Evolutionary conservation across 2,113 vertebrate genomes (phyloP).

Genomic region (Crotophaga sulcirostris): DNA sequence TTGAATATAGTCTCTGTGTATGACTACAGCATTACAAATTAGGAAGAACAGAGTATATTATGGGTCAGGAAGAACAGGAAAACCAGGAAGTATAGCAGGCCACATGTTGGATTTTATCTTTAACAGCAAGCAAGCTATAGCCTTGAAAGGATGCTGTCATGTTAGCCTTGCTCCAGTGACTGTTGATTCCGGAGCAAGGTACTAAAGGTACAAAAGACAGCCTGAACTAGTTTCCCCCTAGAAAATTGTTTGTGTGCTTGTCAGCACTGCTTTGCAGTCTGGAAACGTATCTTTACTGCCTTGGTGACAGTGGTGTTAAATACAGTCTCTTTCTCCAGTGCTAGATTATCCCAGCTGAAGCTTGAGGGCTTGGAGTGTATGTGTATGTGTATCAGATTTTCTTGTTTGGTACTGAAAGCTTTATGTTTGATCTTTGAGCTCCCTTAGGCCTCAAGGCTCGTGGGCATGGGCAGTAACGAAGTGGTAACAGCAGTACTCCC

Average conservation of each 20-base stretch:
- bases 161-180: not conserved
- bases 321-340: not conserved
- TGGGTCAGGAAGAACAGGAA: not conserved
- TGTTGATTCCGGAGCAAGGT: not conserved
- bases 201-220: not conserved
- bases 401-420: not conserved
- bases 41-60: not conserved
- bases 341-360: not conserved
- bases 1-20: not conserved
- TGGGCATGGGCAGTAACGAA: not conserved
- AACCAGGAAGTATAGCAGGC: not conserved
- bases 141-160: not conserved
- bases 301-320: not conserved
- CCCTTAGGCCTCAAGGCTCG: not conserved
- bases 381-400: not conserved
- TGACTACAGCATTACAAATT: not conserved
- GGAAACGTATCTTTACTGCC: not conserved
- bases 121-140: not conserved
- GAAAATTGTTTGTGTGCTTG: not conserved
- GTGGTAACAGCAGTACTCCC: not conserved
- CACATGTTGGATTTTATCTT: not conserved
- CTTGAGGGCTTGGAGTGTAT: not conserved
- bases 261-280: not conserved
- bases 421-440: not conserved
- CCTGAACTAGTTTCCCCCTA: rapidly evolving